These are phyloP conservation scores for Otolemur crassicaudatus DNA, from an alignment of 2,797 vertebrate genomes.

Conservation along the genomic window DNA sequence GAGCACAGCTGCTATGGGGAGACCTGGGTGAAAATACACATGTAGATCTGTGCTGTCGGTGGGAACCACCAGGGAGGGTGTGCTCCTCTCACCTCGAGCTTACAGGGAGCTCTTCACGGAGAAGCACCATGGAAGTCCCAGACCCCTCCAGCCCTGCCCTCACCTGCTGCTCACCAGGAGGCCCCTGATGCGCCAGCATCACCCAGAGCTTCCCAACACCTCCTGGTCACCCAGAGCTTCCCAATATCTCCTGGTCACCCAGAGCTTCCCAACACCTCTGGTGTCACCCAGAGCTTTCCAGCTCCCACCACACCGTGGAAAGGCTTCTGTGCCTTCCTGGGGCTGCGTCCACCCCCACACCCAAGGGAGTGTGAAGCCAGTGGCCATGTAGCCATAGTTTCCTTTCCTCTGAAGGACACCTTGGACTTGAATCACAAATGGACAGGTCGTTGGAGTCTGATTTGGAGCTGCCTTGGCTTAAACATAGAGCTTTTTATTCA, in stretches of 20 bases:
- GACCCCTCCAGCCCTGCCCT: neutral
- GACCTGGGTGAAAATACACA: neutral
- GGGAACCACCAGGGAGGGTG: too few species aligned
- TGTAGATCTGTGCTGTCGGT: too few species aligned
- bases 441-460: accelerated
- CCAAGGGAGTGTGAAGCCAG: accelerated
- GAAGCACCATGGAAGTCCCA: too few species aligned
- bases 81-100: neutral
- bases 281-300: neutral
- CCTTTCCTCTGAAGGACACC: accelerated
- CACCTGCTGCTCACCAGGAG: neutral
- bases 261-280: too few species aligned
- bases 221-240: too few species aligned
- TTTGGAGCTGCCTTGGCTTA: accelerated
- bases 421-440: accelerated
- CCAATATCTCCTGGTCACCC: too few species aligned
- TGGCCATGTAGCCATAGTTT: accelerated
- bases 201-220: neutral
- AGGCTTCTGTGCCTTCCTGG: neutral
- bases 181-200: neutral
- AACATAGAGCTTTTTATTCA: neutral
- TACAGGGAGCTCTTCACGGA: neutral
- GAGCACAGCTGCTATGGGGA: accelerated
- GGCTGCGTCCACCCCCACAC: neutral
- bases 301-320: neutral